Base-by-base conservation (phyloP, 2,888 invertebrate species). In the Erebia aethiops region DNA sequence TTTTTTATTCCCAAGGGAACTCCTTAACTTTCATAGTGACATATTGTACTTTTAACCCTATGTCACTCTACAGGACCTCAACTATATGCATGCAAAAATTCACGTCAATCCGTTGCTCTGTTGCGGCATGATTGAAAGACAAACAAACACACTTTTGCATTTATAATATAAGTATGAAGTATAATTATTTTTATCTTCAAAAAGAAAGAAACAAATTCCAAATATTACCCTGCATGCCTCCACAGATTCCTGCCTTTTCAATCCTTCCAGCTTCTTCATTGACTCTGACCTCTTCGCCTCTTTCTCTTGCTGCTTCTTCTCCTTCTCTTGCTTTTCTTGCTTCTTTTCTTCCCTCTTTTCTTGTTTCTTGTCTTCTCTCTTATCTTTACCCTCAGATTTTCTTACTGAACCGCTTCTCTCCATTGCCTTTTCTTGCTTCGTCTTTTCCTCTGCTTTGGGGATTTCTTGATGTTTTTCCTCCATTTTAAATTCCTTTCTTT, bases 221-320 rank as follows among this genome's bases (percentile, higher is more conserved):
- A 58, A 1, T 16, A 71, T 51, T 74, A 92, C 92, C 87, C 91
- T 92, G 74, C 81, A 83, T 21, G 79, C 79, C 78, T 93, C 92
- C 73, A 90, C 83, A 70, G 92, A 92, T 67, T 93, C 92, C 69
- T 90, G 91, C 69, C 85, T 85, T 81, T 88, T 91, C 65, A 91
- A 78, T 0, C 80, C 82, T 71, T 91, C 91, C 14, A 78, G 81
- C 78, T 84, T 90, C 82, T 89, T 90, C 63, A 87, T 77, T 7
- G 87, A 88, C 77, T 90, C 89, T 1, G 83, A 83, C 65, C 87
- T 82, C 80, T 88, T 91, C 11, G 89, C 87, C 75, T 90, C 90
- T 2, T 80, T 81, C 74, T 83, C 82, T 58, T 79, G 79, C 60
- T 79, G 79, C 67, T 80, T 82, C 77, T 82, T 84, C 21, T 83